These are phyloP conservation scores for Leptura quadrifasciata DNA, from an alignment of 2,888 invertebrate genomes.

Conservation along the genomic window DNA sequence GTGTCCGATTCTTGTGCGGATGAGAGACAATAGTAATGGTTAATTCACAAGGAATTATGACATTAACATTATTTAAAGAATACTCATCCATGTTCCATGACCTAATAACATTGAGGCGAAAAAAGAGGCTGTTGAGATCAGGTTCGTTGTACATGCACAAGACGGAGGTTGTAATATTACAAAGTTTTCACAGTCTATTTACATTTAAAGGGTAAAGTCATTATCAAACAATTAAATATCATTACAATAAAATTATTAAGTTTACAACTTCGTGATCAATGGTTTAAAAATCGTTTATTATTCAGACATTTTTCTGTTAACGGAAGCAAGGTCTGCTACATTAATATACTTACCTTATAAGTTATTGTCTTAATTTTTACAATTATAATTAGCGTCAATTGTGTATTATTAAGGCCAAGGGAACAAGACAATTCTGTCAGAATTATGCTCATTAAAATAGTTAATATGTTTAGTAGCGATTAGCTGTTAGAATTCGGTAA, in stretches of 20 bases:
- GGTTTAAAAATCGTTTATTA: neutral
- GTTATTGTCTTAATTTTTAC: neutral
- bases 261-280: neutral
- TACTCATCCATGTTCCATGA: too few species aligned
- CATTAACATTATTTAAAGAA: too few species aligned
- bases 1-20: too few species aligned
- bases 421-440: neutral
- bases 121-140: too few species aligned
- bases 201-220: neutral
- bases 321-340: neutral
- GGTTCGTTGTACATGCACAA: too few species aligned
- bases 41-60: too few species aligned
- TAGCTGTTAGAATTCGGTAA: too few species aligned
- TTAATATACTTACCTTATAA: neutral
- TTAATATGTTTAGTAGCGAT: too few species aligned
- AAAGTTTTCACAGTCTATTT: too few species aligned
- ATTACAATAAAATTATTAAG: neutral
- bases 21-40: too few species aligned
- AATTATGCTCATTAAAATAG: neutral
- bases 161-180: too few species aligned
- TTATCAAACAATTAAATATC: neutral
- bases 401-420: neutral
- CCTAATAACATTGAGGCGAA: too few species aligned
- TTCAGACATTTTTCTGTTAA: neutral
- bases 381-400: neutral